Evolutionary conservation across 2,888 invertebrate species (phyloP), one percentile per base, ranked within the genome.

Genomic region (Nebria salina): DNA sequence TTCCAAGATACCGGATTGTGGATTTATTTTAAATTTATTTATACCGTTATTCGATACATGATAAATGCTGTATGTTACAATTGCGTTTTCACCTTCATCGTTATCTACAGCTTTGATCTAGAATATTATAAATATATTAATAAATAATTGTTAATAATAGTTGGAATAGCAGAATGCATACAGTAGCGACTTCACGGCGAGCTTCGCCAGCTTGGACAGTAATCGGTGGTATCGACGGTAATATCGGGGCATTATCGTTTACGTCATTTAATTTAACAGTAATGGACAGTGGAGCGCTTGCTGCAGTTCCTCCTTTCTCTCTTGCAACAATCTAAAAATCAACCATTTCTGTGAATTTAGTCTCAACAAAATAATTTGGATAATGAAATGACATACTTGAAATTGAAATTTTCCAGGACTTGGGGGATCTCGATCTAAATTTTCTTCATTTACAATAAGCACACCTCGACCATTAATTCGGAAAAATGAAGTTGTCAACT

Each of bases 41-140:
- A 93, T 92, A 1, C 97, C 97, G 88, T 96, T 96, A 89, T 97
- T 97, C 83, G 97, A 96, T 8, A 97, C 95, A 89, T 97, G 97
- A 87, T 95, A 95, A 83, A 97, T 95, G 85, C 94, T 94, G 90
- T 96, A 97, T 65, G 93, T 92, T 82, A 97, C 91, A 78, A 93
- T 92, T 25, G 96, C 96, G 88, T 97, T 96, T 86, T 94, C 93
- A 82, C 95, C 96, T 87, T 94, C 94, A 88, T 97, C 97, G 86
- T 95, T 95, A 88, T 97, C 97, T 9, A 93, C 93, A 0, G 96
- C 97, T 86, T 93, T 93, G 83, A 95, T 92, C 94, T 94, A 86
- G 15, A 86, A 86, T 82, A 73, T 82, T 41, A 34, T 20, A n/a
- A 72, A 72, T 9, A 74, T 42, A 42, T 72, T 9, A 11, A n/a